A percentile compares a stretch with the other conserved stretches of the same genome.
These are phyloP conservation scores for Axis porcinus DNA, from an alignment of 2,113 vertebrate genomes.

Conservation along the genomic window DNA sequence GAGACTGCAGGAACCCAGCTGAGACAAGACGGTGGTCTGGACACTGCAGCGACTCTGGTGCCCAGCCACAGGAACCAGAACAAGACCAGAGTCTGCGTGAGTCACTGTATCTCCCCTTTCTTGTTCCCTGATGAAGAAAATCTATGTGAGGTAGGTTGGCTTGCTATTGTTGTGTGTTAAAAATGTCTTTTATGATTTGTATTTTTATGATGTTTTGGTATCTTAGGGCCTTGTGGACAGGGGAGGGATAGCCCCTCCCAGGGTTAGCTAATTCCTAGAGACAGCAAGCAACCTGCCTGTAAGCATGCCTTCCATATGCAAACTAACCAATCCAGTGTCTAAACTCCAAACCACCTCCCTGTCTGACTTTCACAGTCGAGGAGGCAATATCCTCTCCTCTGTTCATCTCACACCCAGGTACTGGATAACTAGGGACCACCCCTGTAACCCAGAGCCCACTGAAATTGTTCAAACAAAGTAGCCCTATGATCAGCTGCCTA, in stretches of 20 bases:
- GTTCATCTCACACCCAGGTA: background rate
- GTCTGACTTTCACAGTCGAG: background rate
- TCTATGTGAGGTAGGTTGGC: background rate
- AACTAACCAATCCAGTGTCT: background rate
- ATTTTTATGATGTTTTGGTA: background rate
- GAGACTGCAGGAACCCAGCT: background rate
- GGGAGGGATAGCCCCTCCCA: background rate
- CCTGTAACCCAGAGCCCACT: background rate
- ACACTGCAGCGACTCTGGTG: background rate
- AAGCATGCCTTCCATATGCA: background rate
- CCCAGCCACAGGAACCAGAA: background rate
- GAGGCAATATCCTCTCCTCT: background rate
- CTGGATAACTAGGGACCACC: background rate
- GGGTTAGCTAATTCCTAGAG: background rate
- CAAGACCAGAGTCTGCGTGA: background rate
- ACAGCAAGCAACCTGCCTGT: background rate
- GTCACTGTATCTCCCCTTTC: background rate
- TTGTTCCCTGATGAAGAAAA: background rate
- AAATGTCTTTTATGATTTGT: background rate
- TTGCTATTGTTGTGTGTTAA: background rate
- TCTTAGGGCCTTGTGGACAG: background rate
- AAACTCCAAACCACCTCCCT: background rate
- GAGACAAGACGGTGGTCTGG: background rate
- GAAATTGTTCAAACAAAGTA: background rate
- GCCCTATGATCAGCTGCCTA: background rate